Base-by-base conservation (phyloP, 2,888 invertebrate genomes). In the Branchellion lobata region DNA sequence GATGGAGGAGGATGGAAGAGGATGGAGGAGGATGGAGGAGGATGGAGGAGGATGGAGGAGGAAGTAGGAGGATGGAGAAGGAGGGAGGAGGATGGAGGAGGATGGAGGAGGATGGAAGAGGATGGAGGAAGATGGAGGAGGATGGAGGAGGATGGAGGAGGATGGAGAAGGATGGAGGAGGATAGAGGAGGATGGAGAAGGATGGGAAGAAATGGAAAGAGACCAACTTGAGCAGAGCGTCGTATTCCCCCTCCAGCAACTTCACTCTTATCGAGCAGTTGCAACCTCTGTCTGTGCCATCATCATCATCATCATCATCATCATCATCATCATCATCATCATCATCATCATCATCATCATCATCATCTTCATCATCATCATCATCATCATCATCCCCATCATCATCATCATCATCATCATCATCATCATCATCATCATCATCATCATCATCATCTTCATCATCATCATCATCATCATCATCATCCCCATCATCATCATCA, bases 171-270 rank as follows among this genome's bases (percentile, higher is more conserved):
- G n/a, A n/a, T n/a, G n/a, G n/a, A n/a, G n/a, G n/a, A n/a, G n/a
- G n/a, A n/a, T n/a, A n/a, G n/a, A n/a, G n/a, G n/a, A n/a, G n/a
- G n/a, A n/a, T n/a, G n/a, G 14, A 40, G 5, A 8, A 14, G 40
- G 14, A 40, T 8, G 5, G 40, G 40, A 14, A 8, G 5, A 40
- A 14, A 8, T 40, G 40, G 8, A 40, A 40, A 57, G 61, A 5
- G 11, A 3, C 61, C 5, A 8, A 57, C 33, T 80, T 71, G 21
- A 86, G 78, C 29, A 86, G 82, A 1, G 84, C 81, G 79, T 86
- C 86, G 81, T 85, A 85, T 5, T 86, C 86, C 8, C 85, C 85
- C 71, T 82, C 82, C 86, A 40, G 8, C 40, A 40, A 5, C 40
- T 14, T 40, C 40, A 14, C 40, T 14, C 14, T 5, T 14, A 40